A percentile compares a stretch with the other conserved stretches of the same genome.
phyloP scores from a whole-genome alignment of 2,113 vertebrate species.

The Passer montanus region DNA sequence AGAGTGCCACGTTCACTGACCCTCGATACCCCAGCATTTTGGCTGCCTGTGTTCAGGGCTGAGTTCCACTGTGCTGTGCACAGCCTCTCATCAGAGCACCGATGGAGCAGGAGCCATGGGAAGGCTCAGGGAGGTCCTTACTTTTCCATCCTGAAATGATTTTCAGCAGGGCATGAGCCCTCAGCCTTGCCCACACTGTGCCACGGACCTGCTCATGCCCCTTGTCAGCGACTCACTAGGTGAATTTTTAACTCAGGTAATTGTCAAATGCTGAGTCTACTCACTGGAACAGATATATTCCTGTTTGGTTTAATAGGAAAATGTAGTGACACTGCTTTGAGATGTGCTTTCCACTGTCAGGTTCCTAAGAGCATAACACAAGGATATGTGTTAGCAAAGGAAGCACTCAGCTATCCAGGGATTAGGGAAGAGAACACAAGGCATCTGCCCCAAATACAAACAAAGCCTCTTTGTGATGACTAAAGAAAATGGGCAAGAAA shows the following conservation, averaged over 20 bases:
- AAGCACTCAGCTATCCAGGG: neutral
- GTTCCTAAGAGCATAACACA: neutral
- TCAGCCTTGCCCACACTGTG: accelerated
- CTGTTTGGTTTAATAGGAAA: neutral
- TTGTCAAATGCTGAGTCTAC: accelerated
- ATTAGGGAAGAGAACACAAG: neutral
- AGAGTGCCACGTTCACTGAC: neutral
- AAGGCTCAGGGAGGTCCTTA: neutral
- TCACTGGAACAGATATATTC: neutral
- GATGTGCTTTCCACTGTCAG: neutral
- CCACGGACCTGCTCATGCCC: accelerated
- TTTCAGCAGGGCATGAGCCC: neutral
- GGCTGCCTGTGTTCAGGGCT: neutral
- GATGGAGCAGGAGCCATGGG: accelerated
- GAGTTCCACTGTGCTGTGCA: accelerated
- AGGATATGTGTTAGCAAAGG: neutral
- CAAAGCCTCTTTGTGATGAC: neutral
- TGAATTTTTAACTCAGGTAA: neutral
- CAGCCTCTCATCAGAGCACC: accelerated
- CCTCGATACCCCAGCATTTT: accelerated
- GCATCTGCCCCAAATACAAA: neutral
- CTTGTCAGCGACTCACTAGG: neutral
- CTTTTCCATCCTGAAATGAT: neutral
- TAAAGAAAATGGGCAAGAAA: neutral
- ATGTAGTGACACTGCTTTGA: neutral